phyloP scores from a whole-genome alignment of 1,140 invertebrate species.

The Trachymyrmex septentrionalis region DNA sequence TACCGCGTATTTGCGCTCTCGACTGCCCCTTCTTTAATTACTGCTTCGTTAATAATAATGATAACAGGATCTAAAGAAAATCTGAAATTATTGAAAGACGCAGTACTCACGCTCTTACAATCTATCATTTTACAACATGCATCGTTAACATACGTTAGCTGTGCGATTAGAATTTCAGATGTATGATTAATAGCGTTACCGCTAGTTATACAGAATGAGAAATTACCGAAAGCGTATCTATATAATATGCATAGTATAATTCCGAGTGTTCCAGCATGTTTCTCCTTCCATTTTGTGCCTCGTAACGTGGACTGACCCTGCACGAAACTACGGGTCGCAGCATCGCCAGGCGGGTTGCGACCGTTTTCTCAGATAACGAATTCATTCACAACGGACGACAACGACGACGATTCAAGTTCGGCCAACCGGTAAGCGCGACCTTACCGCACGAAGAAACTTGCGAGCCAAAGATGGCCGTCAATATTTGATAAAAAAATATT shows the following conservation, averaged over 20 bases:
- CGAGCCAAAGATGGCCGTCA: not conserved
- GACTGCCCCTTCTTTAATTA: too few species aligned
- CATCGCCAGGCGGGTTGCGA: conserved; percentile 66
- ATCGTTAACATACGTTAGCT: not conserved
- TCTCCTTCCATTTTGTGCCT: conserved; percentile 55
- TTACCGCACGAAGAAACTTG: conserved; percentile 12
- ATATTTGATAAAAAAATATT: conserved; percentile 17
- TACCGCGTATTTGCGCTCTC: too few species aligned
- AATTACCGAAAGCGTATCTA: conserved; percentile 26
- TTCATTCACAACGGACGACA: conserved; percentile 81
- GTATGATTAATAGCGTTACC: not conserved
- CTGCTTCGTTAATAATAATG: too few species aligned
- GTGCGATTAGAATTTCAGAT: conserved; percentile 7
- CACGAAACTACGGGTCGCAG: conserved; percentile 74
- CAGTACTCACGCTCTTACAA: not conserved
- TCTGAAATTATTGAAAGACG: not conserved
- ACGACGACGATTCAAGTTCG: conserved; percentile 73
- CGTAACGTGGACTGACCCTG: conserved; percentile 63
- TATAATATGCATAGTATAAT: conserved; percentile 29
- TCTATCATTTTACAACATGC: not conserved
- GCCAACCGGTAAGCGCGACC: conserved; percentile 55
- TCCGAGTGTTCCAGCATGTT: conserved; percentile 4
- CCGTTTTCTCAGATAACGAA: conserved; percentile 81
- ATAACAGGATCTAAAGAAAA: not conserved
- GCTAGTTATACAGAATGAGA: conserved; percentile 10